A percentile compares a stretch with the other conserved stretches of the same genome.
phyloP scores from a whole-genome alignment of 2,113 vertebrate genomes.

The Semicossyphus pulcher region DNA sequence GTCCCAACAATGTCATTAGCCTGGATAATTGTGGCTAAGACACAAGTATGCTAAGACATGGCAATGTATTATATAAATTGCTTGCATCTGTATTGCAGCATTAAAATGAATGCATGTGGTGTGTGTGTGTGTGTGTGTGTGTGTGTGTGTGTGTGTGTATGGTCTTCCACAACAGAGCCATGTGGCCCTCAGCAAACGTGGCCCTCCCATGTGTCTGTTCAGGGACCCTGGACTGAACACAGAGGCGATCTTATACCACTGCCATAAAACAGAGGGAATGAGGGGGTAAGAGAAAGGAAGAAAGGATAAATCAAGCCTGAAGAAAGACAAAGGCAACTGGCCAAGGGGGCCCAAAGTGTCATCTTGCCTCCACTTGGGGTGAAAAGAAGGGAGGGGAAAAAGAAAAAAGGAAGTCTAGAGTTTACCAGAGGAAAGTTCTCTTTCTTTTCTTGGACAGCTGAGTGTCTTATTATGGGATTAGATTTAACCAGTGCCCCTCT shows the following conservation, averaged over 20 bases:
- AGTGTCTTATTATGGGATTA: conserved; percentile 88
- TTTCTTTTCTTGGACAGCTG: conserved; percentile 86
- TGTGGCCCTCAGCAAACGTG: conserved; percentile 54
- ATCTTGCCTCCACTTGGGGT: conserved; percentile 75
- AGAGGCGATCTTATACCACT: conserved; percentile 69
- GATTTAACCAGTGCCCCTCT: conserved; percentile 82
- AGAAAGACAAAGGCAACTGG: conserved; percentile 79
- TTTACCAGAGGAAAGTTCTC: conserved; percentile 83
- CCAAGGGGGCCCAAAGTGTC: conserved; percentile 76
- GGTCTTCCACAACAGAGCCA: conserved; percentile 46
- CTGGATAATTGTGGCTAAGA: conserved; percentile 27
- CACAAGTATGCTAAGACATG: conserved; percentile 32
- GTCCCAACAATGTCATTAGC: conserved; percentile 40
- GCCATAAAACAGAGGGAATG: conserved; percentile 47
- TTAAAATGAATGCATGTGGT: conserved; percentile 49
- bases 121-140: no score
- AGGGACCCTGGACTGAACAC: conserved; percentile 58
- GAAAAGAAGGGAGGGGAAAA: conserved; percentile 58
- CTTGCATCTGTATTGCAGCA: conserved; percentile 60
- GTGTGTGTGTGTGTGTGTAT: neutral
- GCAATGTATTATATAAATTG: conserved; percentile 61
- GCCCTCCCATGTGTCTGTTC: conserved; percentile 62
- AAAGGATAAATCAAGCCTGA: conserved; percentile 73
- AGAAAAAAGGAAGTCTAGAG: conserved; percentile 77
- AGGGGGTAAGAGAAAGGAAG: conserved; percentile 59